Evolutionary conservation across 2,888 invertebrate genomes (phyloP).

Genomic region (Perithous albicinctus): DNA sequence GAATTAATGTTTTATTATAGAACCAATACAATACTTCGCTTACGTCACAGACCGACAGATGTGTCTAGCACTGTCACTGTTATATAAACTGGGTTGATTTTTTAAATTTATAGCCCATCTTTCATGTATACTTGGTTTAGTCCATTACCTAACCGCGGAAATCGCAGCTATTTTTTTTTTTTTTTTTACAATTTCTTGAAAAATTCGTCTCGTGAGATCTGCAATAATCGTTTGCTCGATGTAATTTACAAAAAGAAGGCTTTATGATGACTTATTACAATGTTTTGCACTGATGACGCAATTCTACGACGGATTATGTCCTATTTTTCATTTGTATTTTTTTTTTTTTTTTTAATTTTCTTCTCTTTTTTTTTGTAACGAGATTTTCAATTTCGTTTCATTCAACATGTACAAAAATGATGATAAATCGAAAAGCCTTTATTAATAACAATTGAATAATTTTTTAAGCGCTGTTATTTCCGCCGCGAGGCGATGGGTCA

Average conservation of each 20-base stretch:
- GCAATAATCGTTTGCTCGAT: neutral
- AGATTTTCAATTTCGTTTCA: slow-evolving; percentile 32
- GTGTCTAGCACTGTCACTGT: too few species aligned
- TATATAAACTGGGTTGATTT: slow-evolving; percentile 69
- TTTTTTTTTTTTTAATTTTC: too few species aligned
- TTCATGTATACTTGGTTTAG: slow-evolving; percentile 69
- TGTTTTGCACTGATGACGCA: slow-evolving; percentile 31
- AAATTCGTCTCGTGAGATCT: neutral
- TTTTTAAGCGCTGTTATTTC: slow-evolving; percentile 76
- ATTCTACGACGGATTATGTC: neutral
- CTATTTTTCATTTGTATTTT: slow-evolving; percentile 8
- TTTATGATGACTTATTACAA: slow-evolving; percentile 51
- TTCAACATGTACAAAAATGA: slow-evolving; percentile 58
- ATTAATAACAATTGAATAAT: slow-evolving; percentile 29
- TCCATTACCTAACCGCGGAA: slow-evolving; percentile 76
- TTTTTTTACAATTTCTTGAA: slow-evolving; percentile 42
- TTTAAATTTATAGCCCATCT: slow-evolving; percentile 46
- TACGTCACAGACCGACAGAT: slow-evolving; percentile 79
- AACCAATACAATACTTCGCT: slow-evolving; percentile 81
- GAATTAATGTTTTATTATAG: slow-evolving; percentile 79
- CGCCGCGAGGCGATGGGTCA: slow-evolving; percentile 75
- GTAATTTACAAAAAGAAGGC: slow-evolving; percentile 41
- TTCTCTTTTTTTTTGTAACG: neutral
- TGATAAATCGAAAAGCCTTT: slow-evolving; percentile 55
- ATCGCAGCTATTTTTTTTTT: slow-evolving; percentile 73